phyloP scores from a whole-genome alignment of 2,888 invertebrate species.

The Diloba caeruleocephala region DNA sequence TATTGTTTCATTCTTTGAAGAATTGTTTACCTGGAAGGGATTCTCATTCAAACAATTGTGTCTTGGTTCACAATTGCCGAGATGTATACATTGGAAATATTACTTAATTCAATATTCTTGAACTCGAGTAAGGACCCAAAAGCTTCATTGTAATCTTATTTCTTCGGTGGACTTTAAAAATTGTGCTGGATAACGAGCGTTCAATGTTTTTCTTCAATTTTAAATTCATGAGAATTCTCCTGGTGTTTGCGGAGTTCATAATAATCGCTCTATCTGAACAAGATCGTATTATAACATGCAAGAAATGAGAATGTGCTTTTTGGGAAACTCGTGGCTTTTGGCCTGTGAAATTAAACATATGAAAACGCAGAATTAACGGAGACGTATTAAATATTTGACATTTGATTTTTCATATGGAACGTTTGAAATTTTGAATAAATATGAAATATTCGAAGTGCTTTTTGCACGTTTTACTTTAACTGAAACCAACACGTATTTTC shows the following conservation, averaged over 20 bases:
- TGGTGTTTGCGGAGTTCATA: constrained; percentile 19
- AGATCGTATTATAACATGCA: background rate
- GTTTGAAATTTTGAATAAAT: too few species aligned
- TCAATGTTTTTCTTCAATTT: constrained; percentile 40
- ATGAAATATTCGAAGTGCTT: too few species aligned
- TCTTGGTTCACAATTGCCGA: background rate
- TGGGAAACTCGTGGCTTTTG: too few species aligned
- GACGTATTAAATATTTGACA: too few species aligned
- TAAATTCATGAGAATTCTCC: constrained; percentile 32
- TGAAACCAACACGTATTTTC: too few species aligned
- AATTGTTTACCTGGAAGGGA: background rate
- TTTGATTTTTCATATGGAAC: too few species aligned
- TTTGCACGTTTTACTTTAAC: too few species aligned
- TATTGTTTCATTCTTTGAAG: constrained; percentile 5
- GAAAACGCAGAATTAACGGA: too few species aligned
- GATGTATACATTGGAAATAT: constrained; percentile 21
- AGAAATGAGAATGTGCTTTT: background rate
- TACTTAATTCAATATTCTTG: constrained; percentile 24
- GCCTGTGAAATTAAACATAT: too few species aligned
- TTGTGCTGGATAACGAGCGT: constrained; percentile 24
- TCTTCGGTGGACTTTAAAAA: constrained; percentile 35
- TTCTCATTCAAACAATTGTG: constrained; percentile 11
- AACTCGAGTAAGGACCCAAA: constrained; percentile 15
- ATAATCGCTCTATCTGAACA: constrained; percentile 21
- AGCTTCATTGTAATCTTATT: constrained; percentile 37